These are phyloP conservation scores for Sciaenops ocellatus DNA, from an alignment of 2,797 vertebrate genomes.

Conservation along the genomic window DNA sequence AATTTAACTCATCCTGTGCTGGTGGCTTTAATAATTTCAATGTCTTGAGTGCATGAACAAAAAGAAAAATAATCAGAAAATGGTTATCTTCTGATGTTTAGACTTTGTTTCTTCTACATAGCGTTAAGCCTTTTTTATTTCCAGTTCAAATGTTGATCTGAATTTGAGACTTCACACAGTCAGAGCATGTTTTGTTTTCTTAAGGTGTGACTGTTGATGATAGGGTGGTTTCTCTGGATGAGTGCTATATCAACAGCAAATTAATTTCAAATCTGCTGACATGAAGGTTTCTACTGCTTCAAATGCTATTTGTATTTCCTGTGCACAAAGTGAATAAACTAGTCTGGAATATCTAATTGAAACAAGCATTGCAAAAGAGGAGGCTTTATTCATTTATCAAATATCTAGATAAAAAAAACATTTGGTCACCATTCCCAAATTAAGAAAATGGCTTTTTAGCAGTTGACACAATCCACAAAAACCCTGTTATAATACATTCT, in stretches of 20 bases:
- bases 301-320: constrained; percentile 82
- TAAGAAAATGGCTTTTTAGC: constrained; percentile 65
- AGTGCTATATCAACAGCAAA: constrained; percentile 47
- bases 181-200: constrained; percentile 73
- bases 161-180: constrained; percentile 60
- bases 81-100: constrained; percentile 57
- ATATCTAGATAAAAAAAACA: constrained; percentile 70
- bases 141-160: constrained; percentile 50
- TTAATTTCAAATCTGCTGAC: constrained; percentile 68
- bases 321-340: constrained; percentile 86
- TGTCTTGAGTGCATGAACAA: constrained; percentile 75
- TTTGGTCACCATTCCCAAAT: constrained; percentile 56
- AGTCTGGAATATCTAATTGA: constrained; percentile 78
- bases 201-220: constrained; percentile 57
- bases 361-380: constrained; percentile 51
- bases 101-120: constrained; percentile 59
- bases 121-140: constrained; percentile 56
- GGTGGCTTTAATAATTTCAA: constrained; percentile 57
- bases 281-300: constrained; percentile 83
- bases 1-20: constrained; percentile 46
- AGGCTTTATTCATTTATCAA: constrained; percentile 80
- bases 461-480: constrained; percentile 60
- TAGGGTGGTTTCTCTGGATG: constrained; percentile 28
- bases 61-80: constrained; percentile 54
- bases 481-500: constrained; percentile 71